Percentiles rank a stretch among this genome's conserved stretches.
Evolutionary conservation across 2,113 vertebrate species (phyloP).

Genomic region (Numenius arquata): DNA sequence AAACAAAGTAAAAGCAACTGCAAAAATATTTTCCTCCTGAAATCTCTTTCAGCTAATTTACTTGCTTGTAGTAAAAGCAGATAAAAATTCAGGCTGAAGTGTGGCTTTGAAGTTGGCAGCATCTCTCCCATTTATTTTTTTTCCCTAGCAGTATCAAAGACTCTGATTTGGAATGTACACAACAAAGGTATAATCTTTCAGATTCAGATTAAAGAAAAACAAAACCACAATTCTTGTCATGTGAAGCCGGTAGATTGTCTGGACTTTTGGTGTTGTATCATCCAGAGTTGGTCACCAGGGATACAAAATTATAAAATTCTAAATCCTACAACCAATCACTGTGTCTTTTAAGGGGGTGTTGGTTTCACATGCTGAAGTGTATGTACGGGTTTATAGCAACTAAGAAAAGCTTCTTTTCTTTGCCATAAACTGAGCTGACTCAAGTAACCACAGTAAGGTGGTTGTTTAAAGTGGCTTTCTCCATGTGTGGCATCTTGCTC

Average conservation of each 20-base stretch:
- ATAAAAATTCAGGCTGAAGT: constrained; percentile 1
- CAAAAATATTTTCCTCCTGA: background rate
- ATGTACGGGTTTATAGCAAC: constrained; percentile 49
- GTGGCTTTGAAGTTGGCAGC: constrained; percentile 4
- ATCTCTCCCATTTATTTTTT: background rate
- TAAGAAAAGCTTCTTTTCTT: constrained; percentile 72
- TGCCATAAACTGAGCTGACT: constrained; percentile 69
- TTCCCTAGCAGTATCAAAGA: background rate
- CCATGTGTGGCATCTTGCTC: constrained; percentile 64
- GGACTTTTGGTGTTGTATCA: constrained; percentile 50
- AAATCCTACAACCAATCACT: constrained; percentile 55
- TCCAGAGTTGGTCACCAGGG: constrained; percentile 46
- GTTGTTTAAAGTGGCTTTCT: constrained; percentile 68
- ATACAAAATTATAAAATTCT: constrained; percentile 55
- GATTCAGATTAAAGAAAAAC: constrained; percentile 39
- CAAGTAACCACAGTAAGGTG: constrained; percentile 72
- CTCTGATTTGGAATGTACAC: constrained; percentile 12
- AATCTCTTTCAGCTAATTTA: background rate
- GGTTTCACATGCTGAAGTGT: constrained; percentile 55
- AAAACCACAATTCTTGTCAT: background rate
- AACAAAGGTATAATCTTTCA: constrained; percentile 18
- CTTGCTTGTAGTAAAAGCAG: background rate
- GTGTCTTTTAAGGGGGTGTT: constrained; percentile 44
- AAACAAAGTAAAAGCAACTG: background rate
- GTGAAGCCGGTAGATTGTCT: background rate